These are phyloP conservation scores for Augiades crinisus DNA, from an alignment of 2,888 invertebrate genomes.

Conservation along the genomic window DNA sequence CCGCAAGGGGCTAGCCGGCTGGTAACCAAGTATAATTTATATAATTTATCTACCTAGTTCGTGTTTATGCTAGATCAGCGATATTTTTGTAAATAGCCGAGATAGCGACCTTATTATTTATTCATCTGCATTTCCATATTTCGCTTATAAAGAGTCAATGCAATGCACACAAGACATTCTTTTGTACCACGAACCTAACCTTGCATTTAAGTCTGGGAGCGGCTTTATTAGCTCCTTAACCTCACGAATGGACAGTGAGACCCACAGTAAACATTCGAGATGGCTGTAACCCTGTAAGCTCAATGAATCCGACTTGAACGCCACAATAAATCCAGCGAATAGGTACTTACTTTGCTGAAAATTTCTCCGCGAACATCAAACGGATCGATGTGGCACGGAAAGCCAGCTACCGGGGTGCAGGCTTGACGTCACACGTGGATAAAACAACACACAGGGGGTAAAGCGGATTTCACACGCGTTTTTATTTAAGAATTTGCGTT, in stretches of 20 bases:
- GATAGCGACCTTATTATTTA: no score
- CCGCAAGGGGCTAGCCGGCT: no score
- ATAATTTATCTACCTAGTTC: no score
- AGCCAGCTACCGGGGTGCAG: slow-evolving; percentile 10
- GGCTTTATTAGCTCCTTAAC: slow-evolving; percentile 3
- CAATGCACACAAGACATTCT: no score
- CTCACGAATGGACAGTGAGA: not conserved
- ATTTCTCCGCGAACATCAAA: slow-evolving; percentile 41
- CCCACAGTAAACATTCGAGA: slow-evolving; percentile 2
- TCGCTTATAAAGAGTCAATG: no score
- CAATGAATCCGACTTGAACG: slow-evolving; percentile 11
- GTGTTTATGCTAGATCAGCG: no score
- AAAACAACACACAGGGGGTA: slow-evolving; percentile 41
- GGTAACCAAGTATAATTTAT: no score
- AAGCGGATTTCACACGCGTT: slow-evolving; percentile 42
- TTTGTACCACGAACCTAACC: no score
- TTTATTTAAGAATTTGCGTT: slow-evolving; percentile 65
- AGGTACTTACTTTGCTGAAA: slow-evolving; percentile 50
- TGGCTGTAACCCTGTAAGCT: slow-evolving; percentile 2
- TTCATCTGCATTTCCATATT: no score
- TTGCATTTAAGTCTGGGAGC: slow-evolving; percentile 1
- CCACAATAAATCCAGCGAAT: slow-evolving; percentile 29
- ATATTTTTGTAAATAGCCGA: no score
- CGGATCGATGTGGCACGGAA: slow-evolving; percentile 41
- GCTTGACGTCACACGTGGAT: slow-evolving; percentile 43